These are phyloP conservation scores for Virgularia gustaviana DNA, from an alignment of 92 coral and sea anemone genomes.

Conservation along the genomic window DNA sequence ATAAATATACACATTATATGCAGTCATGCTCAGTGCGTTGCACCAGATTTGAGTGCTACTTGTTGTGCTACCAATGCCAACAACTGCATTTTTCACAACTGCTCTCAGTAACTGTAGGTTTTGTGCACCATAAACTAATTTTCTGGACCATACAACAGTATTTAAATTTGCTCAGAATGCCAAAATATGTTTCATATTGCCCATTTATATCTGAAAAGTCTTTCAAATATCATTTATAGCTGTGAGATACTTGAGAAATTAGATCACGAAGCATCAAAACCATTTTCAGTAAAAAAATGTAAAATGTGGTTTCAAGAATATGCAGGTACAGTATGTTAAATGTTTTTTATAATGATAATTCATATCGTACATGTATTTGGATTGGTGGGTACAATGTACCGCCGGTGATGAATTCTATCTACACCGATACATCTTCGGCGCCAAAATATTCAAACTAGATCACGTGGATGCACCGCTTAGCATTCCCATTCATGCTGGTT, in stretches of 20 bases:
- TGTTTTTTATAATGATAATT: background rate
- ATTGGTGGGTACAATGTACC: background rate
- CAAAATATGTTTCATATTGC: background rate
- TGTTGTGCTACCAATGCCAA: too few species aligned
- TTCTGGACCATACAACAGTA: too few species aligned
- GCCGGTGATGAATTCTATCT: background rate
- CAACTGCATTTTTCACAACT: too few species aligned
- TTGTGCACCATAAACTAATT: too few species aligned
- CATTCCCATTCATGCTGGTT: too few species aligned
- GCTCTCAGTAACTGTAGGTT: too few species aligned
- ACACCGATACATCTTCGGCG: too few species aligned
- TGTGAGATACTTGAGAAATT: constrained; percentile 38
- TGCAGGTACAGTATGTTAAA: constrained; percentile 72
- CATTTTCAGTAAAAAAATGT: constrained; percentile 70
- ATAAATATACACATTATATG: too few species aligned
- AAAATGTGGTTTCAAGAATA: constrained; percentile 79
- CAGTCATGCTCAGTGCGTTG: too few species aligned
- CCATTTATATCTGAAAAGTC: background rate
- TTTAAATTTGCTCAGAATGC: too few species aligned
- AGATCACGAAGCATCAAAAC: constrained; percentile 68
- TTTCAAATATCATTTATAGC: constrained; percentile 4
- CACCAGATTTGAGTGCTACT: too few species aligned
- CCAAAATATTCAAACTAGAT: too few species aligned
- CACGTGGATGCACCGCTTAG: background rate
- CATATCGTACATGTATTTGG: background rate